phyloP scores from a whole-genome alignment of 2,888 invertebrate species.

The Coelinius sp. region DNA sequence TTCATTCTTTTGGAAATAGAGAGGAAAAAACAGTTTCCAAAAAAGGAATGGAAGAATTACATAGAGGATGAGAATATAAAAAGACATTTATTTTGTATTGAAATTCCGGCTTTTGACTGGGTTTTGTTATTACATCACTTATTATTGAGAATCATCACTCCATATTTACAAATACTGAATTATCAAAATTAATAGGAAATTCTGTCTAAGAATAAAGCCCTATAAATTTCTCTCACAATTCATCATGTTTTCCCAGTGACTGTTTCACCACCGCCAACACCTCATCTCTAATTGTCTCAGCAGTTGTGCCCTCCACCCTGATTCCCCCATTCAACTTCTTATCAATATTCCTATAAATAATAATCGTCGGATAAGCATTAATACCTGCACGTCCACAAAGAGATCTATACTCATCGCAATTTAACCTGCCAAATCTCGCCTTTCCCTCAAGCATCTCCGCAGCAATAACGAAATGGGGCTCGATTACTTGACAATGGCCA shows the following conservation, averaged over 20 bases:
- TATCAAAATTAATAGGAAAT: not conserved
- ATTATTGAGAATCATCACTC: not conserved
- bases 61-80: too few species aligned
- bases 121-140: too few species aligned
- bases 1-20: too few species aligned
- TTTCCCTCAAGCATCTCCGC: slow-evolving; percentile 68
- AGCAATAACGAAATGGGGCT: slow-evolving; percentile 78
- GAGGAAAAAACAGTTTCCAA: too few species aligned
- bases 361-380: slow-evolving; percentile 78
- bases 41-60: too few species aligned
- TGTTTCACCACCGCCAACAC: slow-evolving; percentile 46
- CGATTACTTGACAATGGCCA: slow-evolving; percentile 77
- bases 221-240: slow-evolving; percentile 49
- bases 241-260: slow-evolving; percentile 49
- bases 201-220: not conserved
- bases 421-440: slow-evolving; percentile 76
- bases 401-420: slow-evolving; percentile 75
- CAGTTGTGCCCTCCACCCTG: slow-evolving; percentile 48
- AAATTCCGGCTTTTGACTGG: too few species aligned
- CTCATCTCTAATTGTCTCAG: slow-evolving; percentile 50
- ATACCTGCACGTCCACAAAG: slow-evolving; percentile 76
- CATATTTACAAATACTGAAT: not conserved
- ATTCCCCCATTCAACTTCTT: slow-evolving; percentile 56
- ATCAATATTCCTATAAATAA: slow-evolving; percentile 76
- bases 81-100: too few species aligned